phyloP scores from a whole-genome alignment of 2,113 vertebrate species.

The Serilophus lunatus region DNA sequence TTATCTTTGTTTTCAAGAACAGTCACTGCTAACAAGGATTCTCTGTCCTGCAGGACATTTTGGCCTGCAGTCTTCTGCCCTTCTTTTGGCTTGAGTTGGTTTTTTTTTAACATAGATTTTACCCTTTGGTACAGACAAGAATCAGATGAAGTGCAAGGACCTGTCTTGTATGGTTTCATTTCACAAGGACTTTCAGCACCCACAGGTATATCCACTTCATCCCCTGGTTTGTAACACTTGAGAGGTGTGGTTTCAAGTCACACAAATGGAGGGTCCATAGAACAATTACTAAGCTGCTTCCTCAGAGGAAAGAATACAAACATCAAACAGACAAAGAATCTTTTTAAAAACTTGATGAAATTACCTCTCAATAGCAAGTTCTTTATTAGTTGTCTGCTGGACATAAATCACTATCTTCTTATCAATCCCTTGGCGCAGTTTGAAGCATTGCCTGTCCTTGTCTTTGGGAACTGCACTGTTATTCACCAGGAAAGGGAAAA shows the following conservation, averaged over 20 bases:
- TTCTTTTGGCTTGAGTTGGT: neutral
- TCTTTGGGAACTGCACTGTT: slow-evolving; percentile 95
- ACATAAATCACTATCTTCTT: slow-evolving; percentile 98
- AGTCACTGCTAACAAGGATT: neutral
- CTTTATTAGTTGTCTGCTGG: slow-evolving; percentile 96
- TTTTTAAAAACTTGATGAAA: neutral
- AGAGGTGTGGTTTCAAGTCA: neutral
- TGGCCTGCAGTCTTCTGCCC: neutral
- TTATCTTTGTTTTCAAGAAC: neutral
- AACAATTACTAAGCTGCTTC: neutral
- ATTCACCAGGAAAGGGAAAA: neutral
- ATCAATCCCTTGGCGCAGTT: slow-evolving; percentile 94
- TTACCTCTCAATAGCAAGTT: slow-evolving; percentile 97
- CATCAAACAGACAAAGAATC: neutral
- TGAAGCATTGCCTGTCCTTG: slow-evolving; percentile 98
- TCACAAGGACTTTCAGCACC: neutral
- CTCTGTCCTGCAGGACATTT: neutral
- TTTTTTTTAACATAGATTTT: neutral
- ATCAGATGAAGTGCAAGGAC: neutral
- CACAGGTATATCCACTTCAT: neutral
- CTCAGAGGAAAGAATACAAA: neutral
- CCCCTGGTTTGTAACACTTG: neutral
- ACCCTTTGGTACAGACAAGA: neutral
- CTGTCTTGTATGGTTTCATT: neutral
- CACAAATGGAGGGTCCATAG: neutral